Percentiles rank a stretch among this genome's conserved stretches.
These are phyloP conservation scores for Calliopsis andreniformis DNA, from an alignment of 1,140 invertebrate genomes.

Conservation along the genomic window DNA sequence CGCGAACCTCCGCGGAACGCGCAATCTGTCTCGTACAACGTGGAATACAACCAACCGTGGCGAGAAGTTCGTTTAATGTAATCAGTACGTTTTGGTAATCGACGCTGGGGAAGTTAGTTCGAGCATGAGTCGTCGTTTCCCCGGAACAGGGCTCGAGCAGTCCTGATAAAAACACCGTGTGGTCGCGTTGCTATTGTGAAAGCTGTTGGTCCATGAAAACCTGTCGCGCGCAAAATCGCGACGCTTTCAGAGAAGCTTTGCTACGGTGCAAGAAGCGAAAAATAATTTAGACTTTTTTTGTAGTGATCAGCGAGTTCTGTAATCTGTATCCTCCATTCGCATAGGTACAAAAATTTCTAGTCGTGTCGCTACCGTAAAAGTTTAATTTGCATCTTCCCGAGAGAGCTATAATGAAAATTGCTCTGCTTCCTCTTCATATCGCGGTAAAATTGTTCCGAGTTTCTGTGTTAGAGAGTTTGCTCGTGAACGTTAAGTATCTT, in stretches of 20 bases:
- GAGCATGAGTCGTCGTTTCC: background rate
- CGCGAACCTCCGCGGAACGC: background rate
- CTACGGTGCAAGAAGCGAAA: too few relatives aligned
- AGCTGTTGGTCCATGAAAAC: background rate
- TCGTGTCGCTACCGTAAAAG: background rate
- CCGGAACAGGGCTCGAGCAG: background rate
- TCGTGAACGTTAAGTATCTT: background rate
- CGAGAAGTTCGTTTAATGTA: slow-evolving; percentile 14
- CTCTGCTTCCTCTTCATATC: too few relatives aligned
- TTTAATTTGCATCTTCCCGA: background rate
- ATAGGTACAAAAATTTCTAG: too few relatives aligned
- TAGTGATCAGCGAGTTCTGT: too few relatives aligned
- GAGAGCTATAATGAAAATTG: background rate
- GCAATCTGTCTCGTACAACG: slow-evolving; percentile 2
- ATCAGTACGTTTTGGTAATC: slow-evolving; percentile 25
- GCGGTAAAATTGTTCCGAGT: background rate
- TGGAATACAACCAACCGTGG: background rate
- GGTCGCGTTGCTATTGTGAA: background rate
- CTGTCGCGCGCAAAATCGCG: background rate
- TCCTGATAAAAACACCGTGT: background rate
- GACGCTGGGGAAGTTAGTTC: background rate
- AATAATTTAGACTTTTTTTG: too few relatives aligned
- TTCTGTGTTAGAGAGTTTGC: background rate
- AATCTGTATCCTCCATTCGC: too few relatives aligned
- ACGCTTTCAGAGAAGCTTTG: background rate